These are phyloP conservation scores for Autographa gamma DNA, from an alignment of 2,888 invertebrate genomes.

Conservation along the genomic window DNA sequence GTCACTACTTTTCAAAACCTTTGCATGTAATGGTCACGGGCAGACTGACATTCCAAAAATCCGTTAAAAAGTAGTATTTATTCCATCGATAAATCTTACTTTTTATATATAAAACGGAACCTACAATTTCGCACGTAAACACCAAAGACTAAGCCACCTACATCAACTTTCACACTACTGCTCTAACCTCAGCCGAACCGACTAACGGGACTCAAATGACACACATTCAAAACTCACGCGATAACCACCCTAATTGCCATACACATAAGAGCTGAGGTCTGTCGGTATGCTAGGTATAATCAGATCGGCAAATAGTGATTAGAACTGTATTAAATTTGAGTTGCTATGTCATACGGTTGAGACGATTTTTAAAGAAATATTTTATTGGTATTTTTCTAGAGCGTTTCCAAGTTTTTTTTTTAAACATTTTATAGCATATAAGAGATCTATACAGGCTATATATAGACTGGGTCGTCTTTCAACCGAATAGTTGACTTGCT, in stretches of 20 bases:
- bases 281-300: constrained; percentile 20
- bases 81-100: too few relatives aligned
- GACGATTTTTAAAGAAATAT: not conserved
- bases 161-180: constrained; percentile 56
- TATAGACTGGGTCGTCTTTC: too few relatives aligned
- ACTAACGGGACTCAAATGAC: constrained; percentile 59
- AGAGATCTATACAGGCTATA: too few relatives aligned
- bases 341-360: constrained; percentile 18
- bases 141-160: constrained; percentile 41
- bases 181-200: constrained; percentile 49
- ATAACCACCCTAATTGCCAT: constrained; percentile 37
- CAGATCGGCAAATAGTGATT: constrained; percentile 32
- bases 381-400: not conserved
- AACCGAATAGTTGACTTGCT: too few relatives aligned
- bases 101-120: constrained; percentile 14
- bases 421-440: too few relatives aligned
- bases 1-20: too few relatives aligned
- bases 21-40: not conserved
- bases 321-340: constrained; percentile 1
- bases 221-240: constrained; percentile 42
- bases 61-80: too few relatives aligned
- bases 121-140: constrained; percentile 31
- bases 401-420: too few relatives aligned
- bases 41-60: too few relatives aligned
- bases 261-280: constrained; percentile 13